Evolutionary conservation across 1,140 invertebrate genomes (phyloP), one percentile per base, ranked within the genome.

Genomic region (Dermatophagoides farinae): DNA sequence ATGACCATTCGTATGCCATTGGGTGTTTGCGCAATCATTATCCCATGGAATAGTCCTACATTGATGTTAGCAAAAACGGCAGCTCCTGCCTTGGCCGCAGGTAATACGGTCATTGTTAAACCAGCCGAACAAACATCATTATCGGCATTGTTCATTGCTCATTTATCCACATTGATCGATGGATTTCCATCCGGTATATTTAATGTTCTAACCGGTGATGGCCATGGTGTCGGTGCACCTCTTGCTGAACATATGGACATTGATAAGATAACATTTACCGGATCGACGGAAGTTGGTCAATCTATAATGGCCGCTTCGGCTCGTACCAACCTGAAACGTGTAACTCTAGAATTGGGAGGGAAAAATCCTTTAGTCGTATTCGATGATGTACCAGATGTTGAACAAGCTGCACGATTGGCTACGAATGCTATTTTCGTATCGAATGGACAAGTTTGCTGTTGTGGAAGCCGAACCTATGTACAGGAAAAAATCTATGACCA

Each of bases 371-470:
- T 87, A 16, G 80, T 92, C 38, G 75, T 93, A 23, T 86, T 86
- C 67, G 79, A 83, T 64, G 87, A 92, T 75, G 43, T 44, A 16
- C 82, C 78, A 54, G 75, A 81, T 63, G 85, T 96, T 69, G 80
- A 85, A 65, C 72, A 82, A 64, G 89, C 89, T 1, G 85, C 86
- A 11, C 72, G 81, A 49, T 79, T 82, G 60, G 82, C 87, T 6
- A 79, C 86, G 63, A 73, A 77, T 57, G 87, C 82, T 0, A 70
- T 92, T 40, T 93, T 93, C 71, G 74, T 77, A 57, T 89, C 92
- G 70, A 84, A 88, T 67, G 90, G 90, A 1, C 90, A 96, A 73
- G 83, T 81, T 64, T 96, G 90, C 68, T 84, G 86, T 68, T 88
- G 90, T 58, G 89, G 86, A 18, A 87, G 87, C 0, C 76, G 89